A percentile compares a stretch with the other conserved stretches of the same genome.
Evolutionary conservation across 92 coral and sea anemone genomes (phyloP).

Genomic region (Zoanthus gigantus): DNA sequence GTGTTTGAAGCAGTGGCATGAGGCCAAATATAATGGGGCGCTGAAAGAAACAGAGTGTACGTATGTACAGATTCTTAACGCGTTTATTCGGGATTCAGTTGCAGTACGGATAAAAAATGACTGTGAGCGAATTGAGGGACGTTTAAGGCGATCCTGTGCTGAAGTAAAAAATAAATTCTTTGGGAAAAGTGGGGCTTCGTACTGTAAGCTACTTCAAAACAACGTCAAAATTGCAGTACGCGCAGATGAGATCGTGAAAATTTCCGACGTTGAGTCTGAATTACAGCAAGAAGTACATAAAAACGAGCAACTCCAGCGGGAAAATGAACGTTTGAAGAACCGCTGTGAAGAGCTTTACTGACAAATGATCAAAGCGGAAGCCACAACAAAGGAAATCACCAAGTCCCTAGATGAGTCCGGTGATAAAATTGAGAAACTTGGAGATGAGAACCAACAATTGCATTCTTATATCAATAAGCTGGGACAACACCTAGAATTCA

Average conservation of each 20-base stretch:
- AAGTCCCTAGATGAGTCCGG: conserved; percentile 5
- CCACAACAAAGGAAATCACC: not conserved
- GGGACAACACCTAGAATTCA: not conserved
- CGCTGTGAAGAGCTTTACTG: conserved; percentile 14
- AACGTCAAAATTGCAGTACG: conserved; percentile 1
- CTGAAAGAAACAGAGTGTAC: too few species aligned
- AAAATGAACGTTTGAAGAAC: conserved; percentile 28
- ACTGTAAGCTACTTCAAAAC: conserved; percentile 9
- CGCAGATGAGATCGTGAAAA: conserved; percentile 26
- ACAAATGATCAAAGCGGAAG: conserved; percentile 12
- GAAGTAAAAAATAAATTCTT: not conserved
- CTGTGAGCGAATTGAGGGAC: conserved; percentile 27
- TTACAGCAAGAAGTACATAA: not conserved
- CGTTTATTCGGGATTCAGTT: conserved; percentile 46
- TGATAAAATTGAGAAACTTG: conserved; percentile 25
- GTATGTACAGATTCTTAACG: conserved; percentile 43
- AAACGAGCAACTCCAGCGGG: conserved; percentile 16
- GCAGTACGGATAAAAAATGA: conserved; percentile 47
- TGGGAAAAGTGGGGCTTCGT: conserved; percentile 3
- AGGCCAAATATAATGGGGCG: too few species aligned
- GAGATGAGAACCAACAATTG: conserved; percentile 45
- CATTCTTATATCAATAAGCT: not conserved
- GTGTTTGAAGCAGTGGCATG: too few species aligned
- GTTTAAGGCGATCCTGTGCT: conserved; percentile 15
- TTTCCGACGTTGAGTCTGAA: conserved; percentile 15